Percentiles rank a stretch among this genome's conserved stretches.
These are phyloP conservation scores for Halichoerus grypus DNA, from an alignment of 2,113 vertebrate genomes.

Conservation along the genomic window DNA sequence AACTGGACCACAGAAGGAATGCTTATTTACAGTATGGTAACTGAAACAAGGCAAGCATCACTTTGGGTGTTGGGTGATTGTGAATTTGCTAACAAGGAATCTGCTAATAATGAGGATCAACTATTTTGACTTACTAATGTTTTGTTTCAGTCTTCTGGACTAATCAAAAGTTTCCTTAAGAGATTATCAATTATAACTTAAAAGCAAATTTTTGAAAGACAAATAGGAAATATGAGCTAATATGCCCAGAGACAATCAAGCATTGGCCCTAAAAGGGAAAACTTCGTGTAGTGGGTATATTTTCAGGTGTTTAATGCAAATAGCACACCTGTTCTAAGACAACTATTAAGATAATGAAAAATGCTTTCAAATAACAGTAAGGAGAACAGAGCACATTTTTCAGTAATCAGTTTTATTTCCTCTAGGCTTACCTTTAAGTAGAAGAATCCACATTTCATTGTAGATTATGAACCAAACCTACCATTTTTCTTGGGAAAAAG, in stretches of 20 bases:
- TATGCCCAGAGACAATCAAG: not conserved
- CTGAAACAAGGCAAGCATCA: not conserved
- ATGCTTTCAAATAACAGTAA: not conserved
- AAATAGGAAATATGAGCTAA: not conserved
- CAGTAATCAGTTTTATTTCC: conserved; percentile 25
- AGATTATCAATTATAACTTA: not conserved
- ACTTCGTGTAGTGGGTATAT: not conserved
- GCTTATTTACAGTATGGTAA: not conserved
- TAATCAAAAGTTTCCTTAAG: conserved; percentile 16
- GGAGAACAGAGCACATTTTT: not conserved
- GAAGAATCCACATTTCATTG: not conserved
- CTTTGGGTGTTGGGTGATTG: not conserved
- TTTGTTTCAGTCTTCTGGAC: not conserved
- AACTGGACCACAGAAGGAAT: not conserved
- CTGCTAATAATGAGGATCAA: not conserved
- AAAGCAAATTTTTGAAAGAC: conserved; percentile 32
- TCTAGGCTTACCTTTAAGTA: conserved; percentile 46
- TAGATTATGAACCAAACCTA: not conserved
- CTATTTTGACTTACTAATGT: conserved; percentile 7
- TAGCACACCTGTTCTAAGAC: conserved; percentile 17
- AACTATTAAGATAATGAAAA: not conserved
- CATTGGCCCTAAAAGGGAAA: not conserved
- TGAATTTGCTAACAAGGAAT: not conserved
- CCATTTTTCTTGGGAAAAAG: not conserved
- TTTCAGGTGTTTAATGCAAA: not conserved